Evolutionary conservation across 92 coral and sea anemone species (phyloP).

Genomic region (Parazoanthus swiftii): DNA sequence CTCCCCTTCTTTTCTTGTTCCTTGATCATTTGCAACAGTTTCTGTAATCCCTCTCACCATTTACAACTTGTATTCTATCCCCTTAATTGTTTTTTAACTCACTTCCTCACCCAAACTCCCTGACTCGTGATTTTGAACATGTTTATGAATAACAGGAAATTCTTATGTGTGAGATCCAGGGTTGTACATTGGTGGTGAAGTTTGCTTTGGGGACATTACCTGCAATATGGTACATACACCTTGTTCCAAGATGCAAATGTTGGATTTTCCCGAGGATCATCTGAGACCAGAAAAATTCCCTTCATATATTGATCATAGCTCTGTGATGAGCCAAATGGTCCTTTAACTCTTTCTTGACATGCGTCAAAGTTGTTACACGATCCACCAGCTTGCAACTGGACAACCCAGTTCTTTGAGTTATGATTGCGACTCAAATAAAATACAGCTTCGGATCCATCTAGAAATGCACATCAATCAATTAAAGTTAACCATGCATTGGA

Average conservation of each 20-base stretch:
- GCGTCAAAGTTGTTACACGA: conserved; percentile 75
- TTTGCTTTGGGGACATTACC: conserved; percentile 45
- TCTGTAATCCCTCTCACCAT: too few species aligned
- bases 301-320: conserved; percentile 68
- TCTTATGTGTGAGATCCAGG: too few species aligned
- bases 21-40: too few species aligned
- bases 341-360: conserved; percentile 79
- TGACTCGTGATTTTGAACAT: too few species aligned
- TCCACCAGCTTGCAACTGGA: conserved; percentile 97
- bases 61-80: too few species aligned
- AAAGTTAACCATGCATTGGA: not conserved
- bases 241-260: conserved; percentile 97
- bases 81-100: too few species aligned
- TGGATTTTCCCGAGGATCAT: conserved; percentile 89
- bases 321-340: conserved; percentile 84
- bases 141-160: too few species aligned
- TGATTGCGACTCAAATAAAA: conserved; percentile 88
- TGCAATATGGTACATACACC: conserved; percentile 96
- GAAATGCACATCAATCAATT: not conserved
- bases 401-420: conserved; percentile 81
- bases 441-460: conserved; percentile 97
- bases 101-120: too few species aligned
- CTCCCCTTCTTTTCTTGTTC: too few species aligned
- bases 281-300: conserved; percentile 88
- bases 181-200: too few species aligned